Base-by-base conservation (phyloP, 2,797 vertebrate genomes). In the Clarias laeviceps region DNA sequence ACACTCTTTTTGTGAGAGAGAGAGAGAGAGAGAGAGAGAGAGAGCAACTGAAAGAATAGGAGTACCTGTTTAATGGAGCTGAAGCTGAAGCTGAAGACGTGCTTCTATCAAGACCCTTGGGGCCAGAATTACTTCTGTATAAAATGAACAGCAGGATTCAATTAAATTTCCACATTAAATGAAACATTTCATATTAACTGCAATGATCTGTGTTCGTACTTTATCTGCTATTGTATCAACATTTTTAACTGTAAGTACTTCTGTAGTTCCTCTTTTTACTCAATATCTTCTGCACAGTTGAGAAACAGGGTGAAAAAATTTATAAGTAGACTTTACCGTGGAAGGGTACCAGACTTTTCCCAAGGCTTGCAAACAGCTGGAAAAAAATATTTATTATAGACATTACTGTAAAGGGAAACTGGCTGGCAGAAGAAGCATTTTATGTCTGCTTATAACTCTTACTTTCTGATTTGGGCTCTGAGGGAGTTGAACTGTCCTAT, bases 311-410 rank as follows among this genome's bases (percentile, higher is more conserved):
- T 79, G 29, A 56, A 73, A 76, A 65, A 8, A 66, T 17, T 3
- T 29, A 27, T 57, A 18, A 22, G 11, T 4, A 22, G 24, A 4
- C 81, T 89, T 87, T 91, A 98, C 97, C 96, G 95, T 59, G 96
- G 95, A 76, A 96, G 82, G 0, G 95, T 95, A 80, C 94, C 91
- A 84, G 91, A 92, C 88, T 95, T 96, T 86, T 97, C 97, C 93
- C 94, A 96, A 0, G 94, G 92, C 81, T 93, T 96, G 86, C 93
- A 95, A 37, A 91, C 86, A 11, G 90, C 18, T 45, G 2, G 4
- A 24, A 34, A 22, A 22, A n/a, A 50, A 0, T 0, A 54, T 27
- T 50, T 9, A 54, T 66, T 50, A 32, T 2, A 74, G 50, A 73
- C 56, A 61, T 73, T 32, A 74, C 27, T 45, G 0, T 18, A 66